phyloP scores from a whole-genome alignment of 2,113 vertebrate genomes.

The Microtus montanus region DNA sequence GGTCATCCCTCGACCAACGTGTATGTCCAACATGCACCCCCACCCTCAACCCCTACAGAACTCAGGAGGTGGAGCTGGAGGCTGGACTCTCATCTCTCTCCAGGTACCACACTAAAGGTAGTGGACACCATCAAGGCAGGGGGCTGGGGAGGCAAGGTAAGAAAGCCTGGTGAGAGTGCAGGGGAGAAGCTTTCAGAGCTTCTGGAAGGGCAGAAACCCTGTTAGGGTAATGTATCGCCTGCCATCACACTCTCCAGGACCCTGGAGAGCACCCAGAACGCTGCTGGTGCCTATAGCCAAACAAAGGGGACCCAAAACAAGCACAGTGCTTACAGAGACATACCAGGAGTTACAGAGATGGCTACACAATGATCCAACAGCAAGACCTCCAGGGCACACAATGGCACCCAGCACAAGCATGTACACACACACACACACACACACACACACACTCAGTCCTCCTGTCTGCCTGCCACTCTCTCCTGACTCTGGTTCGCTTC shows the following conservation, averaged over 20 bases:
- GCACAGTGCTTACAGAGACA: neutral
- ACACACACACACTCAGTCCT: neutral
- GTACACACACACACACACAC: neutral
- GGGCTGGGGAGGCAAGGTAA: neutral
- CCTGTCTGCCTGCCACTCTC: neutral
- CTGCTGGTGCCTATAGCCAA: neutral
- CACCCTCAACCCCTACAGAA: neutral
- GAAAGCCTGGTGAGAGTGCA: neutral
- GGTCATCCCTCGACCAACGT: conserved; percentile 27
- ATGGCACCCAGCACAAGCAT: neutral
- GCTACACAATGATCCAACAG: neutral
- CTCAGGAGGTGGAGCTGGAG: neutral
- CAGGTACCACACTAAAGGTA: neutral
- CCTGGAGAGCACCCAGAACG: neutral
- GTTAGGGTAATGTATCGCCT: conserved; percentile 1
- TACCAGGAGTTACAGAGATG: neutral
- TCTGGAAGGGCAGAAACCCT: neutral
- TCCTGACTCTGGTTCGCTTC: conserved; percentile 17
- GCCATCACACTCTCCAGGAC: neutral
- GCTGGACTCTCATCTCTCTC: neutral
- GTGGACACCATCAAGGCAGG: neutral
- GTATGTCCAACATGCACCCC: neutral
- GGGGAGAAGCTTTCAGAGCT: neutral
- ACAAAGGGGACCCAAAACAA: neutral
- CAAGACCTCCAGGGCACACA: neutral